Conservation (phyloP, 2,888 invertebrate species). For the Entomobrya proxima region DNA sequence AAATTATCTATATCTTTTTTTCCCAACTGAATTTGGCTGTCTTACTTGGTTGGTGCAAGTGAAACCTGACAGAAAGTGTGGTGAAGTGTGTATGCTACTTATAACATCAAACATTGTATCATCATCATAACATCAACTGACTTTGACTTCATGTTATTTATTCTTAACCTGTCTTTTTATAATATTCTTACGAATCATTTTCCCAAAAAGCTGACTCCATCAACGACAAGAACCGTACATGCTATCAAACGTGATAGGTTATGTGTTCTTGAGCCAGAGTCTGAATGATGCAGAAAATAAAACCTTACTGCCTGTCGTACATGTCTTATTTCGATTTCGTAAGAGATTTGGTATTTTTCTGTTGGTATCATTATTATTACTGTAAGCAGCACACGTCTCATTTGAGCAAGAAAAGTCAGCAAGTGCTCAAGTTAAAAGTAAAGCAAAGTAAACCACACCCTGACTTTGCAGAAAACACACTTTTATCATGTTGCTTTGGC, state of each 20-base stretch:
- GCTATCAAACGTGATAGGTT: constrained; percentile 1
- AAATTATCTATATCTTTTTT: constrained; percentile 6
- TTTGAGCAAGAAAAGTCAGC: constrained; percentile 36
- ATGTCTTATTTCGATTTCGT: constrained; percentile 1
- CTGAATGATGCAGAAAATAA: background rate
- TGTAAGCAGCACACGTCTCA: background rate
- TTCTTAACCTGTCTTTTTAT: constrained; percentile 50
- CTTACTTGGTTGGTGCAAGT: background rate
- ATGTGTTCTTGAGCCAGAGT: background rate
- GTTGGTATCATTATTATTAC: background rate
- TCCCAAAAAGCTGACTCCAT: constrained; percentile 56
- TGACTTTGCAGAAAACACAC: constrained; percentile 43
- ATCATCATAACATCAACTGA: constrained; percentile 31
- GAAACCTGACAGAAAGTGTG: constrained; percentile 38
- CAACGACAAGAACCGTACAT: constrained; percentile 33
- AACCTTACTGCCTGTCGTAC: constrained; percentile 3
- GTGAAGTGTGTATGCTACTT: constrained; percentile 18
- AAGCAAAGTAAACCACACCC: constrained; percentile 59
- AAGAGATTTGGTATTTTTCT: constrained; percentile 3
- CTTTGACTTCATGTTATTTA: background rate
- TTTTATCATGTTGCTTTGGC: constrained; percentile 12
- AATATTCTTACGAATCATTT: constrained; percentile 33
- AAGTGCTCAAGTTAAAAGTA: constrained; percentile 46
- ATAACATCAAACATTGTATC: background rate
- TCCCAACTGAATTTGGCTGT: too few relatives aligned